Evolutionary conservation across 2,797 vertebrate species (phyloP).

Genomic region (Falco berigora): DNA sequence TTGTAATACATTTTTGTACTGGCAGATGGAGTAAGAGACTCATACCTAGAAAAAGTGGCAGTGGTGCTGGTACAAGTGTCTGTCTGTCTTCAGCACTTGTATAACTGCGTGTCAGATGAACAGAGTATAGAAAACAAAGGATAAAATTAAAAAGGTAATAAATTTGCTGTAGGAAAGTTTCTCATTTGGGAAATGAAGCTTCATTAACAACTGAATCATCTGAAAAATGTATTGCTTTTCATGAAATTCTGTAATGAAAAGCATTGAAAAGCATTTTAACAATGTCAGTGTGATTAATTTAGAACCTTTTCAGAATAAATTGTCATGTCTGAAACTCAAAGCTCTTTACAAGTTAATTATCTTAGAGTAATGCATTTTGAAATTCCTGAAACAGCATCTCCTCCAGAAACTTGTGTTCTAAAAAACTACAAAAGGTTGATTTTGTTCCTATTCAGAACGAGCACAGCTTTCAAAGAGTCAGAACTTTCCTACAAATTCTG

Average conservation of each 20-base stretch:
- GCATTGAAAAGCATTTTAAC: neutral
- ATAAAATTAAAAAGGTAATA: neutral
- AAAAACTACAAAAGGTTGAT: neutral
- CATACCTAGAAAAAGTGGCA: neutral
- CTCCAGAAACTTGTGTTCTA: neutral
- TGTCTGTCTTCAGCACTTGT: neutral
- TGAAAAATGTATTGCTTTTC: neutral
- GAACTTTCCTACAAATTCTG: neutral
- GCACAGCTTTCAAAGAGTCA: neutral
- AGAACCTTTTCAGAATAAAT: neutral
- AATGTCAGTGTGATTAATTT: neutral
- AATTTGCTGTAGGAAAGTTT: neutral
- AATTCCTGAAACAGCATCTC: neutral
- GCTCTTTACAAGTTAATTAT: neutral
- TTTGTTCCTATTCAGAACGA: neutral
- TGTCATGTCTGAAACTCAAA: neutral
- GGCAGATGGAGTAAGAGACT: constrained; percentile 21
- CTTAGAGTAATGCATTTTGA: neutral
- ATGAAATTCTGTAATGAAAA: neutral
- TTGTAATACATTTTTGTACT: neutral
- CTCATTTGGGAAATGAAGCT: neutral
- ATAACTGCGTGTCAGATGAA: neutral
- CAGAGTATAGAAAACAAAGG: neutral
- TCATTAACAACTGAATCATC: neutral
- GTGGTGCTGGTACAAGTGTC: neutral